Base-by-base conservation (phyloP, 1,140 invertebrate species). In the Eumaeus atala region DNA sequence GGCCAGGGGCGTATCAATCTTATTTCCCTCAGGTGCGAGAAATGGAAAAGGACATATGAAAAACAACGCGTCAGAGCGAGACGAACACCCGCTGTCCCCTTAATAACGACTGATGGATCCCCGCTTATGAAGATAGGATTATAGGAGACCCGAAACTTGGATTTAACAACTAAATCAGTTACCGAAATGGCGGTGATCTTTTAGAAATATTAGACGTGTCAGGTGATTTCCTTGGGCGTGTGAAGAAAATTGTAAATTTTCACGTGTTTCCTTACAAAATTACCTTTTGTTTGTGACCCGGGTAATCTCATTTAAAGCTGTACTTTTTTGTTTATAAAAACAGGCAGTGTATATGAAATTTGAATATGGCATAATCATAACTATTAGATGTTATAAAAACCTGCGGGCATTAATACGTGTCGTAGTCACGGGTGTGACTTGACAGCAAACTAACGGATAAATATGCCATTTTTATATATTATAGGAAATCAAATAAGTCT, bases 41-140 rank as follows among this genome's bases (percentile, higher is more conserved):
- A 63, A 50, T 28, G 60, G 58, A 61, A 63, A 38, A 44, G 21
- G 33, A 53, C 10, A 61, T 58, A 59, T 42, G 48, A 52, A 42
- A 51, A 50, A 35, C 37, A n/a, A 35, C 38, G 50, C 38, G 63
- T 48, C 17, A 49, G 54, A 64, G 49, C 48, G 61, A 51, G 60
- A 51, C 16, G 58, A 59, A 62, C 54, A 52, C 70, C 36, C 40
- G 40, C 48, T 70, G 72, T 78, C 70, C 66, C 66, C 67, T 62
- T 83, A 84, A 84, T 84, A 76, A 83, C 76, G 76, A 84, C 72
- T 81, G 79, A 83, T 83, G 78, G 77, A 74, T 74, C 66, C 58
- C 56, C 62, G 67, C 67, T 77, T 71, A 82, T 77, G 72, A 76
- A 70, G 69, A 79, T 77, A 71, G 70, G 72, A 77, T 77, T 78